Conservation (phyloP, 2,888 invertebrate genomes). For the Rhamnusium bicolor region DNA sequence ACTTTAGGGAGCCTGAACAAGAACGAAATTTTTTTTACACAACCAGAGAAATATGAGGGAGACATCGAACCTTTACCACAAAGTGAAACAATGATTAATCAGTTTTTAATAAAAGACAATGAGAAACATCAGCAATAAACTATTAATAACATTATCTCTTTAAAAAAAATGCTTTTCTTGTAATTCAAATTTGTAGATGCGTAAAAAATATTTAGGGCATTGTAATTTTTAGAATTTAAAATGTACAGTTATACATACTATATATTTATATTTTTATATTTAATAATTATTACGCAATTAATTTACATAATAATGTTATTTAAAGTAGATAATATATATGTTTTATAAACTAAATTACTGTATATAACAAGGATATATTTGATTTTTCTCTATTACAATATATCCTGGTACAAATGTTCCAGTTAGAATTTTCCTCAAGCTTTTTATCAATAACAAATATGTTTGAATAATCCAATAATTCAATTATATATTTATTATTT, state of each 20-base stretch:
- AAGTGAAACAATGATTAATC: slow-evolving; percentile 37
- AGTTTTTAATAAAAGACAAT: slow-evolving; percentile 37
- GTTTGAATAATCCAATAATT: too few relatives aligned
- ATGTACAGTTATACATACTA: background rate
- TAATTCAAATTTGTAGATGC: background rate
- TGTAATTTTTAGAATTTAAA: background rate
- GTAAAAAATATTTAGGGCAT: background rate
- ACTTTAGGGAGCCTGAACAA: slow-evolving; percentile 71
- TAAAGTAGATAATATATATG: background rate
- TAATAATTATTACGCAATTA: background rate
- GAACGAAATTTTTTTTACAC: slow-evolving; percentile 63
- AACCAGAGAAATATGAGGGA: slow-evolving; percentile 39
- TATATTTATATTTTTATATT: slow-evolving; percentile 27
- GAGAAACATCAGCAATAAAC: slow-evolving; percentile 6
- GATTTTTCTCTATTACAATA: too few relatives aligned
- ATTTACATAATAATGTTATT: background rate
- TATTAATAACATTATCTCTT: background rate
- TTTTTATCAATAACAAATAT: too few relatives aligned
- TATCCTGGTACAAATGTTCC: too few relatives aligned
- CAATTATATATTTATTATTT: too few relatives aligned
- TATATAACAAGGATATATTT: background rate
- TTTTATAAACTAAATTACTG: background rate
- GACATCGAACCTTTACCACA: slow-evolving; percentile 29
- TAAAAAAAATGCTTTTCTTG: slow-evolving; percentile 4
- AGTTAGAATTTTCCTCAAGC: too few relatives aligned